Evolutionary conservation across 2,113 vertebrate species (phyloP), one percentile per base, ranked within the genome.

Genomic region (Mionectes macconnelli): DNA sequence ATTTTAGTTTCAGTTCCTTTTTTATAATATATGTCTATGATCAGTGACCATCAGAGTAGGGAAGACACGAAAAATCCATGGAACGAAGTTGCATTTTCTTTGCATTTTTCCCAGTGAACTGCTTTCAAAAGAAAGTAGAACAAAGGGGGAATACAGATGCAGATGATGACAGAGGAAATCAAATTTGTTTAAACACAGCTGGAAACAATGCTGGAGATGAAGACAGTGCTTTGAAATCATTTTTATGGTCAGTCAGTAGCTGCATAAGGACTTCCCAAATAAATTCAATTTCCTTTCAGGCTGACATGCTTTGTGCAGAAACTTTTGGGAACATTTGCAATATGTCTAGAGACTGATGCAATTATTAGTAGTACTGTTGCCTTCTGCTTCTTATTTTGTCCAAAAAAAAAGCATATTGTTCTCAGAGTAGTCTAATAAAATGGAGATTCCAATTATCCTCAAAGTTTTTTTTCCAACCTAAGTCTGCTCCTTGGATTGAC

Each of bases 141-240:
- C 56, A n/a, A 19, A 69, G 86, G 52, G n/a, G 56, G 81, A 83
- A 64, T 86, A 39, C 52, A 94, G 72, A 87, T 95, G 94, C 88
- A 92, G 68, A 74, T 74, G 45, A 69, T 74, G 31, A 81, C 56
- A 92, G 64, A 68, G 50, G 79, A 84, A 83, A 92, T 78, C 59
- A 64, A 14, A 86, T 93, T 93, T 91, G 47, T 40, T 95, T 92
- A 85, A 92, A 84, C 47, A 50, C 78, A 93, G 91, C 90, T 95
- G 94, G 89, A 96, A 89, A 93, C 30, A 76, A 50, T 80, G 42
- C 64, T 96, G 72, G 56, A 70, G 50, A 87, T 49, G 12, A 74
- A 92, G 83, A 74, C 17, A 77, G 42, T 39, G 19, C 75, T 93
- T 85, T 83, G 72, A 88, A 87, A 84, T 66, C 13, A 22, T 59